Conservation (phyloP, 92 coral and sea anemone species). For the Porites divaricata region DNA sequence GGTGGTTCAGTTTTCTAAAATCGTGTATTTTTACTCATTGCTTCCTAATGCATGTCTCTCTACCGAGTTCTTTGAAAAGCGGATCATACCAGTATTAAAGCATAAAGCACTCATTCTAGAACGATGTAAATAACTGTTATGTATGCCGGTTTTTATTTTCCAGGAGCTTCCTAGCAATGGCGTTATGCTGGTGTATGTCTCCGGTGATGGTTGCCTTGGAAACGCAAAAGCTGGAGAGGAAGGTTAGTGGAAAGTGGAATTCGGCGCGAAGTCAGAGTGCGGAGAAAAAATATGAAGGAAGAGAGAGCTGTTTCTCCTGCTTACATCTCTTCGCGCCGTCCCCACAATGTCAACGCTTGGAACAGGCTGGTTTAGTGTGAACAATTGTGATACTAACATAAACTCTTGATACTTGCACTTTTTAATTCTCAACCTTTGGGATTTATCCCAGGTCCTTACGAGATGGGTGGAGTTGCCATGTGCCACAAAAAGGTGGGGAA, state of each 20-base stretch:
- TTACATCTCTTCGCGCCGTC: no score
- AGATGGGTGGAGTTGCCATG: slow-evolving; percentile 89
- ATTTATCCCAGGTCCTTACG: slow-evolving; percentile 78
- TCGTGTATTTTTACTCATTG: neutral
- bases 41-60: neutral
- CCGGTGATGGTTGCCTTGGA: slow-evolving; percentile 86
- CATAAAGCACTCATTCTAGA: neutral
- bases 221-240: slow-evolving; percentile 71
- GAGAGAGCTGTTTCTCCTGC: no score
- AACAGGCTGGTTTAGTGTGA: no score
- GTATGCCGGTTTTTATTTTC: neutral
- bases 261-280: no score
- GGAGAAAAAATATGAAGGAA: no score
- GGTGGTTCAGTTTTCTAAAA: neutral
- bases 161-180: slow-evolving; percentile 95
- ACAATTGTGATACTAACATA: no score
- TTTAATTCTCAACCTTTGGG: neutral
- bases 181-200: slow-evolving; percentile 89
- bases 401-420: neutral
- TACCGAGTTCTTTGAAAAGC: neutral
- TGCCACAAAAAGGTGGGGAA: slow-evolving; percentile 65
- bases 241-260: slow-evolving; percentile 28
- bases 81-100: neutral
- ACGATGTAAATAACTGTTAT: neutral
- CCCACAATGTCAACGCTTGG: no score